Conservation (phyloP, 1,140 invertebrate genomes). For the Aradophagus sp. region DNA sequence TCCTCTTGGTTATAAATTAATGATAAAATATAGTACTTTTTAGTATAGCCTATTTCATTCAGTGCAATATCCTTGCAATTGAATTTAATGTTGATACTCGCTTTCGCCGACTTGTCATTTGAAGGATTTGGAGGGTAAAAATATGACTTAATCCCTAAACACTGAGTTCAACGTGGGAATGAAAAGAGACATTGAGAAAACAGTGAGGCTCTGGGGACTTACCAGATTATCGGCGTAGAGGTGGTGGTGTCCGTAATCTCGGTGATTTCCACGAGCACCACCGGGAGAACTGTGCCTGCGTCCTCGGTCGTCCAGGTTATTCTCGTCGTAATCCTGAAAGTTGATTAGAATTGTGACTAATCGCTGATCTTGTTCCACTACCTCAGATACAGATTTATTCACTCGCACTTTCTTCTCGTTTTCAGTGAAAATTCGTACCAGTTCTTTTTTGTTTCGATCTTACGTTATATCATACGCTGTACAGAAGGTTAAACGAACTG, state of each 20-base stretch:
- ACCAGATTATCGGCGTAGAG: constrained; percentile 73
- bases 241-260: constrained; percentile 71
- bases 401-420: background rate
- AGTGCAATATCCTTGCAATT: too few relatives aligned
- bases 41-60: too few relatives aligned
- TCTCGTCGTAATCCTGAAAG: constrained; percentile 73
- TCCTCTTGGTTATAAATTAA: too few relatives aligned
- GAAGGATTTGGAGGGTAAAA: constrained; percentile 13
- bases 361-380: background rate
- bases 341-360: constrained; percentile 14
- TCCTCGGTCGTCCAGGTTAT: constrained; percentile 69
- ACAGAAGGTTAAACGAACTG: too few relatives aligned
- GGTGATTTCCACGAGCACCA: constrained; percentile 66
- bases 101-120: constrained; percentile 23
- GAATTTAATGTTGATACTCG: background rate
- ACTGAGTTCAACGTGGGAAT: constrained; percentile 33
- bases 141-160: constrained; percentile 40
- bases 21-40: too few relatives aligned
- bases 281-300: constrained; percentile 72
- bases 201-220: constrained; percentile 52
- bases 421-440: background rate
- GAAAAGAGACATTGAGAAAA: constrained; percentile 37
- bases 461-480: too few relatives aligned
- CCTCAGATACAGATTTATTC: constrained; percentile 6
- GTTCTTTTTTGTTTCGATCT: too few relatives aligned